These are phyloP conservation scores for Papilio glaucus DNA, from an alignment of 1,140 invertebrate species.

Conservation along the genomic window DNA sequence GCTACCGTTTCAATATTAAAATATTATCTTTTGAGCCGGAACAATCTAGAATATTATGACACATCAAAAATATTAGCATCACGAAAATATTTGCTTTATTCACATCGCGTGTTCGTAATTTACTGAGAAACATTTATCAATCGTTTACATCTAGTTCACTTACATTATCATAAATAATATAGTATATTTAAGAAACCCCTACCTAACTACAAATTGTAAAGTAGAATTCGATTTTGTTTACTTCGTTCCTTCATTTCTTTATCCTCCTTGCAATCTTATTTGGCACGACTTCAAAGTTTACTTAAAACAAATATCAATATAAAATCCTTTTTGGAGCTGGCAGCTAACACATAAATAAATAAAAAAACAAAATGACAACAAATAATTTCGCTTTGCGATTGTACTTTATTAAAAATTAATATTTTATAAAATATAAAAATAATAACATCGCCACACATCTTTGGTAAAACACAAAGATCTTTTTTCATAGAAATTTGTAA, in stretches of 20 bases:
- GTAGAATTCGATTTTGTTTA: slow-evolving; percentile 48
- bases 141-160: slow-evolving; percentile 36
- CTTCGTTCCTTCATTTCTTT: too few relatives aligned
- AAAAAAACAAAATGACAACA: slow-evolving; percentile 19
- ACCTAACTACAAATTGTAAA: slow-evolving; percentile 57
- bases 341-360: too few relatives aligned
- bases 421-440: neutral
- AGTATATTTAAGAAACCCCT: slow-evolving; percentile 52
- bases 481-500: neutral
- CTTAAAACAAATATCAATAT: neutral
- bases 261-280: slow-evolving; percentile 54
- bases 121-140: slow-evolving; percentile 15
- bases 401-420: neutral
- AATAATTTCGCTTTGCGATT: slow-evolving; percentile 8
- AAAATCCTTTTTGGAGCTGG: neutral
- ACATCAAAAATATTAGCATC: slow-evolving; percentile 49
- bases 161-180: slow-evolving; percentile 34
- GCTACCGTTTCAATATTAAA: slow-evolving; percentile 48
- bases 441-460: slow-evolving; percentile 5
- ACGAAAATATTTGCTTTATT: slow-evolving; percentile 22
- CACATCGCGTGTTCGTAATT: slow-evolving; percentile 14
- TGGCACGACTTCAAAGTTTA: slow-evolving; percentile 50
- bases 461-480: slow-evolving; percentile 9
- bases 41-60: slow-evolving; percentile 41
- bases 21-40: slow-evolving; percentile 54